These are phyloP conservation scores for Calliphora vicina DNA, from an alignment of 1,140 invertebrate species.

Conservation along the genomic window DNA sequence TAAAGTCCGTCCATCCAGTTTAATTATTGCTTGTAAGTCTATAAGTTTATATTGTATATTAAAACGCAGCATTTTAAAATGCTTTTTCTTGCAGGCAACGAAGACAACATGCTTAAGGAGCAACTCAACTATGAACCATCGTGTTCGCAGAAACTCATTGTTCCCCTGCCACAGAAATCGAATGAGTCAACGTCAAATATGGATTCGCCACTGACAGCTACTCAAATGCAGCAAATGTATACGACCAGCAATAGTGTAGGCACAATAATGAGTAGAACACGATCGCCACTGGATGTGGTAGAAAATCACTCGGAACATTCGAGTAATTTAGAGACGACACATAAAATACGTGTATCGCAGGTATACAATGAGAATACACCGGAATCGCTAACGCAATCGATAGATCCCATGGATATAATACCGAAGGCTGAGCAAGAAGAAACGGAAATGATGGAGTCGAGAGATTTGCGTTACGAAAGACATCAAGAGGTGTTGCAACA, in stretches of 20 bases:
- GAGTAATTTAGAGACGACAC: slow-evolving; percentile 42
- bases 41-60: slow-evolving; percentile 50
- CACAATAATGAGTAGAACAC: background rate
- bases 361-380: slow-evolving; percentile 46
- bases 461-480: slow-evolving; percentile 23
- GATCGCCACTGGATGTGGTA: background rate
- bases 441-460: slow-evolving; percentile 41
- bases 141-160: slow-evolving; percentile 45
- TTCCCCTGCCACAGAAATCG: slow-evolving; percentile 53
- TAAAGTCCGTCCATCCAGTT: slow-evolving; percentile 23
- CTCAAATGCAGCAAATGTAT: background rate
- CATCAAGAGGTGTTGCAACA: slow-evolving; percentile 4
- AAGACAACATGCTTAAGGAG: slow-evolving; percentile 54
- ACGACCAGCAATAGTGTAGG: no score
- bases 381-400: slow-evolving; percentile 53
- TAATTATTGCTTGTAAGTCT: slow-evolving; percentile 60
- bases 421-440: slow-evolving; percentile 56
- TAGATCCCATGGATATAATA: slow-evolving; percentile 58
- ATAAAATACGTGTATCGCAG: slow-evolving; percentile 49
- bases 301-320: slow-evolving; percentile 16
- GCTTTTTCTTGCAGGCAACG: slow-evolving; percentile 55
- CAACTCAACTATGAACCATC: slow-evolving; percentile 56
- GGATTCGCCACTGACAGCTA: background rate
- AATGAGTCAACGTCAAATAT: slow-evolving; percentile 49
- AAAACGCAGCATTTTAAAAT: slow-evolving; percentile 59